phyloP scores from a whole-genome alignment of 1,140 invertebrate species.

The Eriosoma lanigerum region DNA sequence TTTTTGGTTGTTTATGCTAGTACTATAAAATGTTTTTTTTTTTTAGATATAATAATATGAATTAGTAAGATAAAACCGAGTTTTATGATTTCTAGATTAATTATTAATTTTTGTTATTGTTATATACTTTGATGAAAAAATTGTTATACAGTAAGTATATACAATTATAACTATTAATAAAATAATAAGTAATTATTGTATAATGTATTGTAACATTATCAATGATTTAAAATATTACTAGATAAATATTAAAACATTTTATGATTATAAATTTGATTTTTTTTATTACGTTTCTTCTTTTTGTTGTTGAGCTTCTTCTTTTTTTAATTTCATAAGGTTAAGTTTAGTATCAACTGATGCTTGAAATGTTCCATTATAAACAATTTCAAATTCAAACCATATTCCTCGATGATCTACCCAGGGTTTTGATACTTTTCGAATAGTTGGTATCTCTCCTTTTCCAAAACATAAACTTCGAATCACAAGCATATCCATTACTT shows the following conservation, averaged over 20 bases:
- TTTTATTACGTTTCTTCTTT: conserved; percentile 39
- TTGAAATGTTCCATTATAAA: conserved; percentile 82
- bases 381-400: conserved; percentile 90
- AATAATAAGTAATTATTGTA: too few relatives aligned
- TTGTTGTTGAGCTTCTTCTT: conserved; percentile 49
- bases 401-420: conserved; percentile 82
- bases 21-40: too few relatives aligned
- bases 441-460: conserved; percentile 63
- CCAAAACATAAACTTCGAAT: conserved; percentile 60
- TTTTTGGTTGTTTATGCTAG: too few relatives aligned
- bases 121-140: too few relatives aligned
- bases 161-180: too few relatives aligned
- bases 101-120: too few relatives aligned
- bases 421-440: conserved; percentile 74
- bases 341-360: conserved; percentile 94
- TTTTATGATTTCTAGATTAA: too few relatives aligned
- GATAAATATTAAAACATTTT: too few relatives aligned
- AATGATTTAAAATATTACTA: background rate
- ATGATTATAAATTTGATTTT: conserved; percentile 16
- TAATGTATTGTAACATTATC: too few relatives aligned
- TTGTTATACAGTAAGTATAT: too few relatives aligned
- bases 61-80: too few relatives aligned
- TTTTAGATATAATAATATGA: too few relatives aligned
- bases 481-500: conserved; percentile 46
- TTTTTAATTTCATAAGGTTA: conserved; percentile 83